Evolutionary conservation across 2,113 vertebrate species (phyloP), one percentile per base, ranked within the genome.

Genomic region (Varanus komodoensis): DNA sequence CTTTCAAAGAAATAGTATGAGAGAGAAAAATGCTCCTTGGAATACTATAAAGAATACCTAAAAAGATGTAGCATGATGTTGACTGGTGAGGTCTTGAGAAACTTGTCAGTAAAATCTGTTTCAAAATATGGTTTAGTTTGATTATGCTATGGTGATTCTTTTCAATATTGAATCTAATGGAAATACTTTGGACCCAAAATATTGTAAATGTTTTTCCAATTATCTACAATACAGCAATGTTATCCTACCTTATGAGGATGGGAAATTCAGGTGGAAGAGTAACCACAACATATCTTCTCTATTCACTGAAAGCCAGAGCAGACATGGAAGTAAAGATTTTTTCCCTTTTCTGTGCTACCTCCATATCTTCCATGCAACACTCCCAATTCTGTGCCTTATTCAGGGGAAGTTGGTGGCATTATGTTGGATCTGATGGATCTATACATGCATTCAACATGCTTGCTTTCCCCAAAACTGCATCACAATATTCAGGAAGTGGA

Each of bases 1-100:
- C 11, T 71, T 87, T 82, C 27, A 83, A 91, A 90, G 44, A 34
- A 88, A 68, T 27, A 90, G 23, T 68, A 1, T 57, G 61, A 89
- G 7, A 52, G 50, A 87, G 57, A 88, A 88, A 89, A 50, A 73
- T 0, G 0, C 14, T 79, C 67, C 23, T 77, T 7, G 54, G n/a
- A 89, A 15, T 44, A 11, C 14, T 34, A 4, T 64, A 50, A 81
- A 17, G 79, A 14, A 17, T 23, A 79, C 6, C 7, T n/a, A 75
- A 71, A 61, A 82, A 1, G 6, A n/a, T 64, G 52, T 88, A 83
- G 89, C 79, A 85, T 1, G 34, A 80, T 15, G 78, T 6, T 14
- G 88, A 87, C 1, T 83, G 9, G 82, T 74, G 8, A 25, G 74
- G 48, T 34, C 80, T 15, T 84, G 67, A 91, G 15, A 2, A 38